A percentile compares a stretch with the other conserved stretches of the same genome.
phyloP scores from a whole-genome alignment of 2,797 vertebrate genomes.

The Lophura swinhoii region DNA sequence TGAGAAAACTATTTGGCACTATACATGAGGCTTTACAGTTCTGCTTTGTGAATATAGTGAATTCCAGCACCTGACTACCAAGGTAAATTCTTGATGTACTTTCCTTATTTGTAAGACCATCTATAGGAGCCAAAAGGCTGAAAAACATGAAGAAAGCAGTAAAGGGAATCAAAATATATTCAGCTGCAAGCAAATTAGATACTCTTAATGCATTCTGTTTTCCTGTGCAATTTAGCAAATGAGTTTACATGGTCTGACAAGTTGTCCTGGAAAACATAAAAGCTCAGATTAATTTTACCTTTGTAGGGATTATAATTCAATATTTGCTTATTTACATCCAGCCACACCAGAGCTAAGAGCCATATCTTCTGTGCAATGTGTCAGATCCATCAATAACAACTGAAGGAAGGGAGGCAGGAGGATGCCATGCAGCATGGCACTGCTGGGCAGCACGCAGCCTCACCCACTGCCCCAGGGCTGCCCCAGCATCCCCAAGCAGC shows the following conservation, averaged over 20 bases:
- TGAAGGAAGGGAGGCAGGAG: not conserved
- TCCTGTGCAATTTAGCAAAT: conserved; percentile 25
- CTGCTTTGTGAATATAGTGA: not conserved
- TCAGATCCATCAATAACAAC: not conserved
- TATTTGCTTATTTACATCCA: conserved; percentile 36
- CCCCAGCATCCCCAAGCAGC: not conserved
- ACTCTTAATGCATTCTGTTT: not conserved
- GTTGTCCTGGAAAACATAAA: conserved; percentile 36
- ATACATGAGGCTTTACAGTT: not conserved
- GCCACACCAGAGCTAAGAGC: not conserved
- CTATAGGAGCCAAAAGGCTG: not conserved
- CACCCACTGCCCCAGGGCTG: not conserved
- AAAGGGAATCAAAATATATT: not conserved
- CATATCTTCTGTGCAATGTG: not conserved
- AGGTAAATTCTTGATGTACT: not conserved
- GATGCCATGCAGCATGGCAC: not conserved
- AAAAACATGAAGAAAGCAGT: conserved; percentile 26
- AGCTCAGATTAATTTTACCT: conserved; percentile 18
- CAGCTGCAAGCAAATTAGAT: not conserved
- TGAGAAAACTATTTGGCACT: not conserved
- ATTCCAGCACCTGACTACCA: not conserved
- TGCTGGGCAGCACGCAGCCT: not conserved
- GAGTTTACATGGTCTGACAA: conserved; percentile 29
- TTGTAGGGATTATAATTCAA: conserved; percentile 11
- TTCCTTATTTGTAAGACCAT: not conserved